Evolutionary conservation across 2,113 vertebrate genomes (phyloP), one percentile per base, ranked within the genome.

Genomic region (Hemiscyllium ocellatum): DNA sequence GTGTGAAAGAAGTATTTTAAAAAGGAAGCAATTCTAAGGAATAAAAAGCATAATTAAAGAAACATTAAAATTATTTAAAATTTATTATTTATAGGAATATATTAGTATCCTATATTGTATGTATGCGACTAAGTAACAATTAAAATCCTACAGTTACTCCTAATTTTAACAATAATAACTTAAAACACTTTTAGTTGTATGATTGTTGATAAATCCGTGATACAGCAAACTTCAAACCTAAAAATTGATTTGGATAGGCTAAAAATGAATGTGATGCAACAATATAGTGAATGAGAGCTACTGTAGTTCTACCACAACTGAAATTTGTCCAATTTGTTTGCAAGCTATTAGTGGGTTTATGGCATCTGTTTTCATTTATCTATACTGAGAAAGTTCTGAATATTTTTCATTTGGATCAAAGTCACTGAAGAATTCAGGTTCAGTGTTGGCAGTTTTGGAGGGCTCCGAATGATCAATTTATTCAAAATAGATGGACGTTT

Each of bases 251-350:
- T 95, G 22, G 29, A 95, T 33, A 76, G 29, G 42, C 42, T 76
- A 72, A 69, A 10, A 94, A 94, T 69, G 66, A 69, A 70, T 94
- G 93, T 95, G 69, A 72, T 95, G 47, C 26, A 52, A 76, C 52
- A 76, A 72, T 52, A 26, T 47, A 95, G 66, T 52, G 69, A 52
- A 13, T 52, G 68, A 72, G 68, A 42, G n/a, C 5, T 42, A 94
- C 91, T 90, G 52, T 90, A 61, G 87, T 61, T 52, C 87, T 37
- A 47, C 20, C 69, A 70, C 66, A 19, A 70, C 65, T 95, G 68
- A 95, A 70, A 95, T 95, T 72, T 95, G 94, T 95, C 94, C 94
- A 72, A 72, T 95, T 95, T 95, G 68, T 95, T 94, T 95, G 94
- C 94, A 95, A 95, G 94, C 94, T 95, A 95, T 95, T 95, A 95